Evolutionary conservation across 2,113 vertebrate species (phyloP).

Genomic region (Forbesichthys papilliferus): DNA sequence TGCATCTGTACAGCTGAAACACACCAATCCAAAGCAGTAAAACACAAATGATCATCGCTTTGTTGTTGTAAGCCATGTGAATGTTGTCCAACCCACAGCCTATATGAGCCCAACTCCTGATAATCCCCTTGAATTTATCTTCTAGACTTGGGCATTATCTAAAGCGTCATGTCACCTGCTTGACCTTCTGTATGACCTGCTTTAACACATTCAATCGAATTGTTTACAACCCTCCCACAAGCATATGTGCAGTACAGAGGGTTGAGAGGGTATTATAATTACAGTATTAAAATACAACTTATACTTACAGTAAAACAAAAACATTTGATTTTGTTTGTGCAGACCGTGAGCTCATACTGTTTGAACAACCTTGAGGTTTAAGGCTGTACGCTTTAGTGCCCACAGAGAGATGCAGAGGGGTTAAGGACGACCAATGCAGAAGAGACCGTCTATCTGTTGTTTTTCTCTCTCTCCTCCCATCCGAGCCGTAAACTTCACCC

Average conservation of each 20-base stretch:
- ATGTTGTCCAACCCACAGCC: too few relatives aligned
- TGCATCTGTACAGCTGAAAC: too few relatives aligned
- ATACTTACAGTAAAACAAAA: not conserved
- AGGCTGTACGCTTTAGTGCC: conserved; percentile 36
- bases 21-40: too few relatives aligned
- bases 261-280: not conserved
- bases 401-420: conserved; percentile 31
- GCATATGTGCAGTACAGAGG: not conserved
- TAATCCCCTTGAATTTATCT: not conserved
- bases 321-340: not conserved
- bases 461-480: conserved; percentile 28
- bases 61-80: too few relatives aligned
- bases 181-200: not conserved
- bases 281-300: conserved; percentile 4
- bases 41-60: too few relatives aligned
- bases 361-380: conserved; percentile 38
- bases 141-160: too few relatives aligned
- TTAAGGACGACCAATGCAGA: conserved; percentile 42
- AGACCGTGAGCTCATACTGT: not conserved
- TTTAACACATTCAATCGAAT: not conserved
- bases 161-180: too few relatives aligned
- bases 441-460: conserved; percentile 33
- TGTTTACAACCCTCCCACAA: not conserved
- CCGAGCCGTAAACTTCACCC: conserved; percentile 42
- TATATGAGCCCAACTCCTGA: too few relatives aligned